These are phyloP conservation scores for Alosa sapidissima DNA, from an alignment of 2,797 vertebrate species.

Conservation along the genomic window DNA sequence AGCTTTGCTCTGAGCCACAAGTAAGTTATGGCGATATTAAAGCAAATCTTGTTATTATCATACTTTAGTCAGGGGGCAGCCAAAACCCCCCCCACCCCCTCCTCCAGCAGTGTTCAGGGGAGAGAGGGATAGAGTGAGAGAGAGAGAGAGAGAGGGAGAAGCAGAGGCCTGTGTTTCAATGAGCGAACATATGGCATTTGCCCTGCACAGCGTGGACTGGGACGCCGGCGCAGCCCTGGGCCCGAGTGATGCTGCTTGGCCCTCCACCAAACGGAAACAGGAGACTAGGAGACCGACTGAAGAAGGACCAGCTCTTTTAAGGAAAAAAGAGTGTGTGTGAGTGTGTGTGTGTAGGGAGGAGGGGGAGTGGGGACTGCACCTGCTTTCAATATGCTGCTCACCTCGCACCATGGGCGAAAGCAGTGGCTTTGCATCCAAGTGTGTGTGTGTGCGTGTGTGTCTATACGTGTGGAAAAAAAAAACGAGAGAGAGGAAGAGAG, in stretches of 20 bases:
- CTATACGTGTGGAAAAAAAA: not conserved
- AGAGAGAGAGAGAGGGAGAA: not conserved
- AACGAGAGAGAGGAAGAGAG: not conserved
- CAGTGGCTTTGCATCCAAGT: conserved; percentile 38
- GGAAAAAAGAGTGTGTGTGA: not conserved
- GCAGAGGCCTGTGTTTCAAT: conserved; percentile 1
- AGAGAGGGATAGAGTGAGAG: not conserved
- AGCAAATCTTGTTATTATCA: conserved; percentile 20
- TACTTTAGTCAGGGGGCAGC: not conserved
- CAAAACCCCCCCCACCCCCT: not conserved
- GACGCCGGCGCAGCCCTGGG: not conserved
- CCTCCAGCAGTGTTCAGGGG: not conserved
- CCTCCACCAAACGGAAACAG: conserved; percentile 19
- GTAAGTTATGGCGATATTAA: conserved; percentile 17
- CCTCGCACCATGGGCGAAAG: conserved; percentile 1
- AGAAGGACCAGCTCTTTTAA: conserved; percentile 3
- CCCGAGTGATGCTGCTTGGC: conserved; percentile 30
- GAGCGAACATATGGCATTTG: conserved; percentile 23
- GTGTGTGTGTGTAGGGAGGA: not conserved
- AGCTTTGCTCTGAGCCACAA: conserved; percentile 1
- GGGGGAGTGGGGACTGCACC: conserved; percentile 22
- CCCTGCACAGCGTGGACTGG: not conserved
- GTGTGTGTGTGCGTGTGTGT: not conserved
- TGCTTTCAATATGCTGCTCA: conserved; percentile 41
- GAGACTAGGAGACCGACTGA: not conserved